Percentiles rank a stretch among this genome's conserved stretches.
Evolutionary conservation across 2,113 vertebrate species (phyloP).

Genomic region (Pan paniscus): DNA sequence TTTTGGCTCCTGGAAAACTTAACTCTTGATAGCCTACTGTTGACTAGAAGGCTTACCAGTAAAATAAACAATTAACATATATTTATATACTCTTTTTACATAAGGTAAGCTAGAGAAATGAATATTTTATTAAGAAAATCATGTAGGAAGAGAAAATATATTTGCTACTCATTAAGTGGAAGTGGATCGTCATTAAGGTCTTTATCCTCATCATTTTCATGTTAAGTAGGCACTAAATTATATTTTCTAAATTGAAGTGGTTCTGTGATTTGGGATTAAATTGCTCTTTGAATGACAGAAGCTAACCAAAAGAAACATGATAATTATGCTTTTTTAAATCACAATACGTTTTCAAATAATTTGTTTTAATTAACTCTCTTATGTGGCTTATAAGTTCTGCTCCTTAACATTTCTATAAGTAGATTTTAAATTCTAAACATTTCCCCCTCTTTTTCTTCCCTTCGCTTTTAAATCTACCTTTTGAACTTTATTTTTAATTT

Average conservation of each 20-base stretch:
- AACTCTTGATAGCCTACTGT: background rate
- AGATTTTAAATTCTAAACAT: conserved; percentile 12
- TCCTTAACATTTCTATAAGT: background rate
- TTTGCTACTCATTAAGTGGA: background rate
- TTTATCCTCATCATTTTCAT: background rate
- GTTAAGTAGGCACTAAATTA: background rate
- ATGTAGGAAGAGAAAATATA: background rate
- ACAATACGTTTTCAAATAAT: background rate
- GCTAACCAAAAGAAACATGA: background rate
- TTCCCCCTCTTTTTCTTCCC: background rate
- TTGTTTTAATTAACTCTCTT: background rate
- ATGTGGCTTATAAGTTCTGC: background rate
- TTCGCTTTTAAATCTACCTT: background rate
- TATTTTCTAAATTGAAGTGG: background rate
- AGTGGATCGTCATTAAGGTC: background rate
- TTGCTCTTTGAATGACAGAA: background rate
- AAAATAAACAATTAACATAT: background rate
- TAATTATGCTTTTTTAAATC: background rate
- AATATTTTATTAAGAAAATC: background rate
- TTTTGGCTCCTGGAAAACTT: background rate
- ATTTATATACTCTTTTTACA: background rate
- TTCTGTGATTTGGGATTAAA: conserved; percentile 28
- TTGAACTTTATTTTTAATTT: no score
- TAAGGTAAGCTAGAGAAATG: background rate
- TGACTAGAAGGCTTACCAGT: background rate